phyloP scores from a whole-genome alignment of 2,888 invertebrate species.

The Masnerella sp. region DNA sequence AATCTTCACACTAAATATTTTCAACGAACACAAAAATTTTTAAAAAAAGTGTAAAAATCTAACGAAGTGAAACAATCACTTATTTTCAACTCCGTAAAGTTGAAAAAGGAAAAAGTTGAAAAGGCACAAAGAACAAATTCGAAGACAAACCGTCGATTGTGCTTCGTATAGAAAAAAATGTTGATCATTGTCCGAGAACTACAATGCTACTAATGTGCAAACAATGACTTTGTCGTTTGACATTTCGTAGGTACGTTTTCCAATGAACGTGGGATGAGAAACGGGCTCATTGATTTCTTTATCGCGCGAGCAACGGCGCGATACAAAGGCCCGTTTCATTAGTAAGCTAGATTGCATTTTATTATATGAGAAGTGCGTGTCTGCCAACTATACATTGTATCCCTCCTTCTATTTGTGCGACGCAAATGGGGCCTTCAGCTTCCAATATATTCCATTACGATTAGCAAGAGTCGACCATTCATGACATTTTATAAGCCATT shows the following conservation, averaged over 20 bases:
- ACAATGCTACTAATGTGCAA: constrained; percentile 51
- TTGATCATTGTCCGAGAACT: too few species aligned
- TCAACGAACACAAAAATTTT: too few species aligned
- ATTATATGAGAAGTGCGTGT: constrained; percentile 61
- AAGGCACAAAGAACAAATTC: too few species aligned
- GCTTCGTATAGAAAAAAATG: too few species aligned
- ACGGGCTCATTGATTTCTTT: constrained; percentile 60
- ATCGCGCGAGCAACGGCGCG: constrained; percentile 50
- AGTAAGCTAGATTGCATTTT: constrained; percentile 61
- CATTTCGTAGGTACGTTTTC: constrained; percentile 32
- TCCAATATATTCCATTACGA: constrained; percentile 54
- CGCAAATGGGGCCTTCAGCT: constrained; percentile 56
- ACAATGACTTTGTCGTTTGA: constrained; percentile 49
- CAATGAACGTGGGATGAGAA: constrained; percentile 55
- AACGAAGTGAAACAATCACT: too few species aligned
- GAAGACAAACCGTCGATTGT: constrained; percentile 11
- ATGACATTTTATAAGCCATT: constrained; percentile 48
- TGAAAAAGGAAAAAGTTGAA: too few species aligned
- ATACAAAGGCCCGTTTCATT: constrained; percentile 61
- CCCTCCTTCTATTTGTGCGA: constrained; percentile 50
- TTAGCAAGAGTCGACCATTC: constrained; percentile 53
- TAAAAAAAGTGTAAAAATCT: too few species aligned
- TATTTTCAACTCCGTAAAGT: too few species aligned
- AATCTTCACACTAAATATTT: too few species aligned
- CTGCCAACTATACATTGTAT: constrained; percentile 57